Conservation (phyloP, 64 coral and sea anemone genomes). For the Stichodactyla helianthus region DNA sequence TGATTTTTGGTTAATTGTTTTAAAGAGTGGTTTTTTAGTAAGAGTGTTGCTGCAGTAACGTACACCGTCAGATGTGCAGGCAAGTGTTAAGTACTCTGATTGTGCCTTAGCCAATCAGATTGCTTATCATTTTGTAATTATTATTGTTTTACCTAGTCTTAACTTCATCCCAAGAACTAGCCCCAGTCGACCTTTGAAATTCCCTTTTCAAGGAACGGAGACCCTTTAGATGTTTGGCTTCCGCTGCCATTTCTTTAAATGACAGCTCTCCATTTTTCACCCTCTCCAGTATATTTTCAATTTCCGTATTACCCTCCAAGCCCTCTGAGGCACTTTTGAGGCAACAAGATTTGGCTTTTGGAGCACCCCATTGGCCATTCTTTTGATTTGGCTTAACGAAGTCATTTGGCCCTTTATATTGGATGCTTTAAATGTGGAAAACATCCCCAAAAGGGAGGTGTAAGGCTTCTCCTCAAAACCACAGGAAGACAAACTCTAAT, state of each 20-base stretch:
- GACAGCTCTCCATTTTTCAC: not conserved
- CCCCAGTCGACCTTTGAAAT: not conserved
- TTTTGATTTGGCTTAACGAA: not conserved
- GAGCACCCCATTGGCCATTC: not conserved
- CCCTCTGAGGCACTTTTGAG: conserved; percentile 22
- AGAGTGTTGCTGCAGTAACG: too few species aligned
- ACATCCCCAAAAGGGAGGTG: not conserved
- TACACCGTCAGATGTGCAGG: too few species aligned
- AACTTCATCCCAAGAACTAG: conserved; percentile 12
- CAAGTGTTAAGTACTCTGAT: too few species aligned
- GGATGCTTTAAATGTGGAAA: not conserved
- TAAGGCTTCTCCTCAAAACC: not conserved
- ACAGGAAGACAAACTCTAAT: conserved; percentile 17
- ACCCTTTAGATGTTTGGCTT: not conserved
- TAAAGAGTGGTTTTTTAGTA: too few species aligned
- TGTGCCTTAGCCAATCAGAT: too few species aligned
- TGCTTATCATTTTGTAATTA: too few species aligned
- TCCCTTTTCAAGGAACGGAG: not conserved
- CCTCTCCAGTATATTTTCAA: not conserved
- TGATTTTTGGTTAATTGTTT: too few species aligned
- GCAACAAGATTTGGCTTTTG: not conserved
- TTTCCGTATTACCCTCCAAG: not conserved
- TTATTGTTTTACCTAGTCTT: conserved; percentile 2
- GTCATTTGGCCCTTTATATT: not conserved
- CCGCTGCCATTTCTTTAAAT: not conserved